Evolutionary conservation across 92 coral and sea anemone genomes (phyloP), one percentile per base, ranked within the genome.

Genomic region (Bergia puertoricense): DNA sequence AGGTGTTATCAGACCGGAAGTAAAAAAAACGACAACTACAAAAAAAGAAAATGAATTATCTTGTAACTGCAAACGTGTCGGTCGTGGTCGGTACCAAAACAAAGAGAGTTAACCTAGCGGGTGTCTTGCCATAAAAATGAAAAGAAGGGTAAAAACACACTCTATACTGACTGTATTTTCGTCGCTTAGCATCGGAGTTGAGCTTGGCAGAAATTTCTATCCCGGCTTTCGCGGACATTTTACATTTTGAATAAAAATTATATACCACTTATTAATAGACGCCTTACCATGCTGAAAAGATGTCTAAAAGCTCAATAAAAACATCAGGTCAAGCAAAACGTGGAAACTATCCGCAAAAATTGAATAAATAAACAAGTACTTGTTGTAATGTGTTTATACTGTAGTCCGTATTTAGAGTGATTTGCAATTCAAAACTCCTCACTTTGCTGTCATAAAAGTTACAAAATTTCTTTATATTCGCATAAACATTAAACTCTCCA

Each of bases 371-470:
- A 42, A 42, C 42, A 76, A 8, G 51, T 36, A n/a, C 51, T 48
- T 48, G 54, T n/a, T n/a, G n/a, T n/a, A 48, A 48, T 48, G 54
- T 76, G 1, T 46, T 22, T 9, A 22, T 76, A 0, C 51, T 46
- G 5, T 20, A 10, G 46, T 77, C 50, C 38, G 30, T 36, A 77
- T 18, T 43, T 7, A 18, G 48, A 42, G 20, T 41, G 56, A 39
- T 81, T 50, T 81, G 72, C 85, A 59, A 57, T 37, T 59, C 73
- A 59, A 66, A 82, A 44, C 3, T 46, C 15, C 46, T 57, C n/a
- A 40, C 66, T 23, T 79, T 67, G 43, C 67, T 46, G 76, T 38
- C 74, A 41, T 22, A 40, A 5, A 42, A 22, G 37, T 15, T 0
- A 65, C 80, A 37, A 40, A 0, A 22, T 13, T 56, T 66, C 42